Evolutionary conservation across 2,888 invertebrate species (phyloP), one percentile per base, ranked within the genome.

Genomic region (Spilosoma lubricipeda): DNA sequence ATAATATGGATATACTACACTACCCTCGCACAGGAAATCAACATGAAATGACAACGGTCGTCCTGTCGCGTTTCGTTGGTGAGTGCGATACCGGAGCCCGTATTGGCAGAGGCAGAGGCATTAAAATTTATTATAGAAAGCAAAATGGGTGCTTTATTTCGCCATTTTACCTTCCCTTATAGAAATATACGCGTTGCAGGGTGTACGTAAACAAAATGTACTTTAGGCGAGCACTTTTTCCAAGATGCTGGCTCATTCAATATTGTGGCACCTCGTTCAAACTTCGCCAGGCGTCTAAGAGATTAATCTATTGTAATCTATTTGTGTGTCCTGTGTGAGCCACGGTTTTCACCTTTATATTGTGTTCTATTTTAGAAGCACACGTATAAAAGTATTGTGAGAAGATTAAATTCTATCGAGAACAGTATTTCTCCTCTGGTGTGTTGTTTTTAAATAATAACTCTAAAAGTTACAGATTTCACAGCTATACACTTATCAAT

Each of bases 231-330:
- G 30, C 30, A 27, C 27, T 42, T 42, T 67, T 18, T 42, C 27
- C 15, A 18, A 18, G n/a, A 42, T 42, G 42, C 27, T 42, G n/a
- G n/a, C 27, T 8, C 27, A 27, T 42, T 67, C 42, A 45, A 67
- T 67, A 42, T 42, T 23, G 42, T 13, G n/a, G 42, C 42, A 27
- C 39, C 42, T 27, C 42, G 42, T 15, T 42, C 27, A 67, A 8
- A 66, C 15, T 66, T 27, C 27, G 42, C 23, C 8, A 42, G 42
- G 27, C 42, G 42, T n/a, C 42, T 67, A 27, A 67, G 42, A 67
- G 67, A 67, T 67, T 45, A 67, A 67, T 42, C 67, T 45, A 18
- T 67, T 18, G 27, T 27, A 45, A 27, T 67, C 42, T 67, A 42
- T 45, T 67, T 67, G 20, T 66, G 8, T 45, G 42, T 27, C 42